Evolutionary conservation across 2,888 invertebrate genomes (phyloP).

Genomic region (Coelogynopora nodosa): DNA sequence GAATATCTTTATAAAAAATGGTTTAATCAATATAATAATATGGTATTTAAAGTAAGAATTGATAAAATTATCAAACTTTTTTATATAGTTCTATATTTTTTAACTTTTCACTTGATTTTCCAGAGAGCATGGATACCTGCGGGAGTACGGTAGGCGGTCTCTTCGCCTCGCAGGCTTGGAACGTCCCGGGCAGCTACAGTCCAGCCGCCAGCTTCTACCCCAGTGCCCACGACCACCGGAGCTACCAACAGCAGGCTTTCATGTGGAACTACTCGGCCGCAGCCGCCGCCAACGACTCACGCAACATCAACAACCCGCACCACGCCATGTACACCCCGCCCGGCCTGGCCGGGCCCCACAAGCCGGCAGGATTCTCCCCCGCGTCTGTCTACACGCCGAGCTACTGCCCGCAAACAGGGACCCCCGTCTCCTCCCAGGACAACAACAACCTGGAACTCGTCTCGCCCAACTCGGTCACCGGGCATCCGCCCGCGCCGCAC

Average conservation of each 20-base stretch:
- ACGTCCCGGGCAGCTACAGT: background rate
- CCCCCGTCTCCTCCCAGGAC: constrained; percentile 2
- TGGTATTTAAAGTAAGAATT: no score
- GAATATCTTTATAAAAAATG: no score
- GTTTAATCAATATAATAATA: no score
- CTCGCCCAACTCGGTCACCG: background rate
- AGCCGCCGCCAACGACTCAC: background rate
- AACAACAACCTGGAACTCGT: background rate
- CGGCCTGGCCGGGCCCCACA: background rate
- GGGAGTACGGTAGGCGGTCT: background rate
- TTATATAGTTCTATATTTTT: no score
- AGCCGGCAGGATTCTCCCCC: background rate
- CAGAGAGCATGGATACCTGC: background rate
- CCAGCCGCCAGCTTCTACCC: background rate
- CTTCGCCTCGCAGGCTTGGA: constrained; percentile 7
- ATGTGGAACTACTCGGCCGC: background rate
- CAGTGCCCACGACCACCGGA: background rate
- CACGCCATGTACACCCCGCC: constrained; percentile 3
- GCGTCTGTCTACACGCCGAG: constrained; percentile 18
- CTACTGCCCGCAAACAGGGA: constrained; percentile 1
- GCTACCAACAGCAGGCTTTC: constrained; percentile 2
- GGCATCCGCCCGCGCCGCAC: background rate
- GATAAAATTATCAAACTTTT: no score
- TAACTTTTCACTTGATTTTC: background rate
- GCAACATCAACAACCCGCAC: background rate